Percentiles rank a stretch among this genome's conserved stretches.
Evolutionary conservation across 2,888 invertebrate species (phyloP).

Genomic region (Eupsilia transversa): DNA sequence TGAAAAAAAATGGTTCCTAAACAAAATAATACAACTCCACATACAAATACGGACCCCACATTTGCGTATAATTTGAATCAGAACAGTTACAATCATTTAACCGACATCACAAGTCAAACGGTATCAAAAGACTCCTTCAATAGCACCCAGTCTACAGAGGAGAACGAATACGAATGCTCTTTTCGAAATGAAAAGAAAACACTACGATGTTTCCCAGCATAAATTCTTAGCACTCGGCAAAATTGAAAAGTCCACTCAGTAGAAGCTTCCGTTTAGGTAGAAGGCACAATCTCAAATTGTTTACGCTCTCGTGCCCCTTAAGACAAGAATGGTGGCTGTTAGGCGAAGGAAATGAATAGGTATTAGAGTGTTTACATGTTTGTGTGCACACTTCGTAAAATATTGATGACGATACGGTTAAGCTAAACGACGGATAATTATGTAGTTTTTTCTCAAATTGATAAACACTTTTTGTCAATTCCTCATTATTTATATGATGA

Average conservation of each 20-base stretch:
- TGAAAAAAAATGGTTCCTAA: too few species aligned
- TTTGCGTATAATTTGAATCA: constrained; percentile 32
- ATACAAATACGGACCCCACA: not conserved
- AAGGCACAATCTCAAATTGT: constrained; percentile 84
- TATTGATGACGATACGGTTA: constrained; percentile 30
- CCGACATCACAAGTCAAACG: constrained; percentile 55
- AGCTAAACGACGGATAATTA: constrained; percentile 43
- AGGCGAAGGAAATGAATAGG: constrained; percentile 65
- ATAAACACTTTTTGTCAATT: constrained; percentile 1
- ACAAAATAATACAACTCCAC: not conserved
- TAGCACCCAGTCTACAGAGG: constrained; percentile 62
- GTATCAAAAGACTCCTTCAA: constrained; percentile 67
- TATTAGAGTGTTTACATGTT: constrained; percentile 66
- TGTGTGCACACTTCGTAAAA: constrained; percentile 56
- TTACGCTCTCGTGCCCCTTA: constrained; percentile 82
- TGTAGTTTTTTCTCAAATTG: constrained; percentile 38
- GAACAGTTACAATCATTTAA: constrained; percentile 60
- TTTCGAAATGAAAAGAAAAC: constrained; percentile 87
- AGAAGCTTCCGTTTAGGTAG: constrained; percentile 81
- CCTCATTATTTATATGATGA: not conserved
- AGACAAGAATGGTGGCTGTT: constrained; percentile 76
- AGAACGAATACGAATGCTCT: constrained; percentile 78
- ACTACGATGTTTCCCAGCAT: constrained; percentile 79
- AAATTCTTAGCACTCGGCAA: constrained; percentile 86
- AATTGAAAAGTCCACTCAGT: constrained; percentile 88